phyloP scores from a whole-genome alignment of 2,888 invertebrate species.

The Limnephilus auricula region DNA sequence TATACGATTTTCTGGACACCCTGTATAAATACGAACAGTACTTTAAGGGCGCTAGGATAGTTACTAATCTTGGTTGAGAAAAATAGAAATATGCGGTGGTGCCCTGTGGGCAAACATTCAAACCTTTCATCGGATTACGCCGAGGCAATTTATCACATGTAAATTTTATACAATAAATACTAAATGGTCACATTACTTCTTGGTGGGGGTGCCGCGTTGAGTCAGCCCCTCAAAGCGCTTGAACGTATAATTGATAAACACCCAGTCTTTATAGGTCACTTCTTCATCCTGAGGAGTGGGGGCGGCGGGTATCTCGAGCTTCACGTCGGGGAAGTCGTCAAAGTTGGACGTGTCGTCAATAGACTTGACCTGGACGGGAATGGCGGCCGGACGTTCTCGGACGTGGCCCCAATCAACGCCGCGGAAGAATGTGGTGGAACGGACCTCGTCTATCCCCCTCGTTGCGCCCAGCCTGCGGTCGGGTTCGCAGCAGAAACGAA shows the following conservation, averaged over 20 bases:
- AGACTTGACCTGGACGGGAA: slow-evolving; percentile 97
- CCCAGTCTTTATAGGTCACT: slow-evolving; percentile 98
- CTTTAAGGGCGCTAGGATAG: background rate
- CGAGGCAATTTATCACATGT: slow-evolving; percentile 37
- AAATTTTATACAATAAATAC: slow-evolving; percentile 41
- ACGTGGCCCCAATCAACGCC: slow-evolving; percentile 99
- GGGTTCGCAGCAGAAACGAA: slow-evolving; percentile 97
- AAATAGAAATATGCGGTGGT: slow-evolving; percentile 17
- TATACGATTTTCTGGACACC: no score
- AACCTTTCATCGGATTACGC: slow-evolving; percentile 29
- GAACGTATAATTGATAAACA: slow-evolving; percentile 99
- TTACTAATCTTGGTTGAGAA: slow-evolving; percentile 16
- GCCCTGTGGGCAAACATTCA: slow-evolving; percentile 37
- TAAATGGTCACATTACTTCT: slow-evolving; percentile 78
- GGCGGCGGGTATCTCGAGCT: slow-evolving; percentile 96
- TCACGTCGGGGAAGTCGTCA: slow-evolving; percentile 99
- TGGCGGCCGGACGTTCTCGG: slow-evolving; percentile 97
- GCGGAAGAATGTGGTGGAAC: slow-evolving; percentile 94
- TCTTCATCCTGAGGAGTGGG: slow-evolving; percentile 94
- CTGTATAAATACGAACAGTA: no score
- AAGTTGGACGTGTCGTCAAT: slow-evolving; percentile 99
- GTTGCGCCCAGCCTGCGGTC: slow-evolving; percentile 92
- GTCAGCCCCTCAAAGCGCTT: slow-evolving; percentile 99
- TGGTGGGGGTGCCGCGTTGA: slow-evolving; percentile 90
- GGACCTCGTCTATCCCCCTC: slow-evolving; percentile 95